Conservation (phyloP, 2,113 vertebrate genomes). For the Burhinus oedicnemus region DNA sequence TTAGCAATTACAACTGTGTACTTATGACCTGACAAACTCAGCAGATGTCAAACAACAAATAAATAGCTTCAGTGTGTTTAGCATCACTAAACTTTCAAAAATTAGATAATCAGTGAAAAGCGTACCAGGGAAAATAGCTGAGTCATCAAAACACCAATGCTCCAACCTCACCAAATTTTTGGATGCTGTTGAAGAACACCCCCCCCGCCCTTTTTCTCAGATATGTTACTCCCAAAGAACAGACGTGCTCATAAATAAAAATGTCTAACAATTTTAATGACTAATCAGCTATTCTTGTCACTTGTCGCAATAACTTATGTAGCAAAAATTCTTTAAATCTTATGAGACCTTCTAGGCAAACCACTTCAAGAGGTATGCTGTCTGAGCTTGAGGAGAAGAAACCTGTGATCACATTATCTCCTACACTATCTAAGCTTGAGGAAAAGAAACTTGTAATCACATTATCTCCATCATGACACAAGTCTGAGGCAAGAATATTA, state of each 20-base stretch:
- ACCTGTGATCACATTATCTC: background rate
- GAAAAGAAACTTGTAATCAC: background rate
- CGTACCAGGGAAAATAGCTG: background rate
- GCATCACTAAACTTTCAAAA: background rate
- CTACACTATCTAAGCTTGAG: background rate
- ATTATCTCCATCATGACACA: background rate
- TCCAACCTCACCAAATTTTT: background rate
- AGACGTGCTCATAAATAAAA: background rate
- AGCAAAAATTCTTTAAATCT: background rate
- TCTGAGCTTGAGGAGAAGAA: background rate
- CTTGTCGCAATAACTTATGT: background rate
- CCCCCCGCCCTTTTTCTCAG: background rate
- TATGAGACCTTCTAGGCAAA: background rate
- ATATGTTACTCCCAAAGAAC: background rate
- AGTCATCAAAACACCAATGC: background rate
- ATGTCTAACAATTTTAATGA: background rate
- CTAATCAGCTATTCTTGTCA: background rate
- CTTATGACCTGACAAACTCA: background rate
- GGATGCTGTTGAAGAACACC: background rate
- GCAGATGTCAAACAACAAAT: background rate
- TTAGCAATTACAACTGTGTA: background rate
- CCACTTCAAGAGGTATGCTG: background rate
- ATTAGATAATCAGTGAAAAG: background rate
- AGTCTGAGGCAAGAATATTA: background rate
- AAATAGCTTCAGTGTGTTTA: background rate